A percentile compares a stretch with the other conserved stretches of the same genome.
phyloP scores from a whole-genome alignment of 1,140 invertebrate species.

The Drosophila erecta region DNA sequence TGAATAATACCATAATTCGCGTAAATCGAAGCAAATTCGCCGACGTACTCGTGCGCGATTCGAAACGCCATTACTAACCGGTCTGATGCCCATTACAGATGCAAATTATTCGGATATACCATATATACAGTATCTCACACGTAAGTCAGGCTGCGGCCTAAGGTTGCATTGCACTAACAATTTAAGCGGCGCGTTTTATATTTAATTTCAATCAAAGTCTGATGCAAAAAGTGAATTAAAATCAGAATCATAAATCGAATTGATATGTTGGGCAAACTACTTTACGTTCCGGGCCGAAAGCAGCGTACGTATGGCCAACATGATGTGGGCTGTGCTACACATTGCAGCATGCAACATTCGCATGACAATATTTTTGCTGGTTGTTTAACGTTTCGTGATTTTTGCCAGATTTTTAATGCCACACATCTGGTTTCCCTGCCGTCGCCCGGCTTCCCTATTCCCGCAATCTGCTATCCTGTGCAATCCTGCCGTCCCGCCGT shows the following conservation, averaged over 20 bases:
- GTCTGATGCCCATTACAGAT: slow-evolving; percentile 85
- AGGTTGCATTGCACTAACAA: slow-evolving; percentile 4
- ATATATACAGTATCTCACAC: slow-evolving; percentile 89
- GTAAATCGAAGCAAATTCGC: slow-evolving; percentile 30
- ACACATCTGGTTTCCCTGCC: slow-evolving; percentile 39
- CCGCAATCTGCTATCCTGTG: slow-evolving; percentile 12
- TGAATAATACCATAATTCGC: slow-evolving; percentile 28
- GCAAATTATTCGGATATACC: slow-evolving; percentile 88
- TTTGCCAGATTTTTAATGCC: slow-evolving; percentile 81
- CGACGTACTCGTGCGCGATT: slow-evolving; percentile 21
- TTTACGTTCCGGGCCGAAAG: slow-evolving; percentile 38
- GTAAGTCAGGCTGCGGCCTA: slow-evolving; percentile 85
- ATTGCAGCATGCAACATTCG: slow-evolving; percentile 49
- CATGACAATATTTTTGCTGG: slow-evolving; percentile 80
- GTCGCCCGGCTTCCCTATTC: slow-evolving; percentile 35
- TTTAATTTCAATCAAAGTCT: slow-evolving; percentile 65
- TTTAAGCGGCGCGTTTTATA: slow-evolving; percentile 29
- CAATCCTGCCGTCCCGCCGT: slow-evolving; percentile 12
- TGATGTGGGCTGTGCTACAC: slow-evolving; percentile 5
- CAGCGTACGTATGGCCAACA: not conserved
- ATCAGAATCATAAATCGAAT: slow-evolving; percentile 69
- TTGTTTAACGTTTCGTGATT: slow-evolving; percentile 82
- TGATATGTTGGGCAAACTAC: slow-evolving; percentile 80
- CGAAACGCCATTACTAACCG: slow-evolving; percentile 51
- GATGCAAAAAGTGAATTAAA: not conserved